These are phyloP conservation scores for Puntigrus tetrazona DNA, from an alignment of 2,113 vertebrate species.

Conservation along the genomic window DNA sequence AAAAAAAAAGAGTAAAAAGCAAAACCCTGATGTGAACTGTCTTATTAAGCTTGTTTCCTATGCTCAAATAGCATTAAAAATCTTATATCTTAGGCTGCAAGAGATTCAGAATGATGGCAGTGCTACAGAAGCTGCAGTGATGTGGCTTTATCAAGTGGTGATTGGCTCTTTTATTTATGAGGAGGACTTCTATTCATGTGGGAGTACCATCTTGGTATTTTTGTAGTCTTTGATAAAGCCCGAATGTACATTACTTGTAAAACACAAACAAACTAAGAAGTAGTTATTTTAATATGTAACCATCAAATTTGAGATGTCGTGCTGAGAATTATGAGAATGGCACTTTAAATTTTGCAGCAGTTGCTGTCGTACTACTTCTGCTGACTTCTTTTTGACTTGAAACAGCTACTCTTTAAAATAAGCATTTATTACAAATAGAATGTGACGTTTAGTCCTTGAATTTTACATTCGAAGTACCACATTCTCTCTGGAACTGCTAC, in stretches of 20 bases:
- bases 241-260: no score
- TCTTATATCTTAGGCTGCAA: background rate
- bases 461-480: background rate
- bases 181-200: background rate
- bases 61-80: background rate
- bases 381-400: background rate
- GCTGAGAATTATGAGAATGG: no score
- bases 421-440: background rate
- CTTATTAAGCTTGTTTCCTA: background rate
- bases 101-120: background rate
- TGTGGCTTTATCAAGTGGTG: background rate
- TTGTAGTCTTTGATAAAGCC: background rate
- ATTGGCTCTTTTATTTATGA: background rate
- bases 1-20: no score
- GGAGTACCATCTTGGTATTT: background rate
- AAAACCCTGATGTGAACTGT: background rate
- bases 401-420: no score
- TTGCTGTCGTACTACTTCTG: background rate
- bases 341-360: no score
- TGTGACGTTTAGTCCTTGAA: background rate
- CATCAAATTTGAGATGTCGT: no score
- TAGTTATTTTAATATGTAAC: no score
- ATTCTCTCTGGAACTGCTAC: background rate
- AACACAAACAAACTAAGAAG: no score
- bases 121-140: no score